A percentile compares a stretch with the other conserved stretches of the same genome.
phyloP scores from a whole-genome alignment of 2,888 invertebrate species.

The Trachelus tabidus region DNA sequence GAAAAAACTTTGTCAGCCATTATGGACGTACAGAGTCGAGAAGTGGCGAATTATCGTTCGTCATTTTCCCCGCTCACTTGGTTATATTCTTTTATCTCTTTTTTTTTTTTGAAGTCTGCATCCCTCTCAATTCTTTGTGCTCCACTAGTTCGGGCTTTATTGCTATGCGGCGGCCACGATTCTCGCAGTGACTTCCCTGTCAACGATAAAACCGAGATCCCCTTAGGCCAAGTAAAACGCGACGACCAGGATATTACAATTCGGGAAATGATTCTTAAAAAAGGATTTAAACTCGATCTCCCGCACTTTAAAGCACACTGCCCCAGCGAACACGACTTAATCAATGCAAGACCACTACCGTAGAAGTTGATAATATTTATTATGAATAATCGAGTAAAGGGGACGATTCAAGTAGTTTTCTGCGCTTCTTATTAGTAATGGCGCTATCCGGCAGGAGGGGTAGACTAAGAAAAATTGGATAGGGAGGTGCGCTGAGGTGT shows the following conservation, averaged over 20 bases:
- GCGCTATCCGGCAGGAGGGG: conserved; percentile 39
- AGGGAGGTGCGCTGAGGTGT: conserved; percentile 48
- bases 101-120: not conserved
- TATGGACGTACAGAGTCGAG: not conserved
- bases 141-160: not conserved
- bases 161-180: not conserved
- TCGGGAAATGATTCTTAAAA: conserved; percentile 32
- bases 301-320: conserved; percentile 46
- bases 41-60: not conserved
- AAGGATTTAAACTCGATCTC: conserved; percentile 37
- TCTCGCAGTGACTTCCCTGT: not conserved
- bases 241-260: conserved; percentile 7
- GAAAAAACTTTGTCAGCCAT: not conserved
- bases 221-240: not conserved
- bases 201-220: not conserved
- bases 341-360: conserved; percentile 46
- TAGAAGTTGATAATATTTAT: conserved; percentile 50
- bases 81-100: not conserved
- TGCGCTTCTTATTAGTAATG: conserved; percentile 24
- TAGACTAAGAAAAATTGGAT: conserved; percentile 54
- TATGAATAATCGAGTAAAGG: conserved; percentile 46
- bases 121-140: not conserved
- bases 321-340: conserved; percentile 44
- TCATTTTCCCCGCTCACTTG: not conserved
- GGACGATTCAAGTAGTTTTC: conserved; percentile 41